phyloP scores from a whole-genome alignment of 1,140 invertebrate species.

The Teleogryllus occipitalis region DNA sequence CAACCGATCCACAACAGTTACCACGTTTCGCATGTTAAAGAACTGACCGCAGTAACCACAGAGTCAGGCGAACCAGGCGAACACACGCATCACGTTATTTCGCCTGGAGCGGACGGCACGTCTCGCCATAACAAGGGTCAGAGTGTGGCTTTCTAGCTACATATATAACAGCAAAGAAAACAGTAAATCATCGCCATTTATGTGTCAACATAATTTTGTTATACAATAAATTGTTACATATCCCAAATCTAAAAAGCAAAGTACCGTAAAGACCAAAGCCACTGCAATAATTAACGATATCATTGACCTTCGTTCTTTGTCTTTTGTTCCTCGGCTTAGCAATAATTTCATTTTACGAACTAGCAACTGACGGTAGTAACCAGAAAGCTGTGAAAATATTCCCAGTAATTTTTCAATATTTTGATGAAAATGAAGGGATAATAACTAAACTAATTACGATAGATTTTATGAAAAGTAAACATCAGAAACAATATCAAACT shows the following conservation, averaged over 20 bases:
- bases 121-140: no score
- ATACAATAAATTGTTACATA: no score
- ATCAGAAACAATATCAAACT: background rate
- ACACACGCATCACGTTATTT: no score
- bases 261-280: background rate
- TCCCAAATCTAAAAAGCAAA: background rate
- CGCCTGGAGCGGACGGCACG: no score
- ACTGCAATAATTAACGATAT: background rate
- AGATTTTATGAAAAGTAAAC: background rate
- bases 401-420: background rate
- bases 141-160: no score
- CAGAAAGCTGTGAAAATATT: background rate
- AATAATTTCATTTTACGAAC: background rate
- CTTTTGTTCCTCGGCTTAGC: background rate
- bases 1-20: no score
- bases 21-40: no score
- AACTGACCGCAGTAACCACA: no score
- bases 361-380: constrained; percentile 1
- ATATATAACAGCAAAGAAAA: no score
- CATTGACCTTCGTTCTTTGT: background rate
- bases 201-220: no score
- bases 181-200: no score
- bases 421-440: constrained; percentile 2
- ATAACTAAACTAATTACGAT: background rate
- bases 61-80: no score